A percentile compares a stretch with the other conserved stretches of the same genome.
phyloP scores from a whole-genome alignment of 2,888 invertebrate species.

The Agapetus fuscipes region DNA sequence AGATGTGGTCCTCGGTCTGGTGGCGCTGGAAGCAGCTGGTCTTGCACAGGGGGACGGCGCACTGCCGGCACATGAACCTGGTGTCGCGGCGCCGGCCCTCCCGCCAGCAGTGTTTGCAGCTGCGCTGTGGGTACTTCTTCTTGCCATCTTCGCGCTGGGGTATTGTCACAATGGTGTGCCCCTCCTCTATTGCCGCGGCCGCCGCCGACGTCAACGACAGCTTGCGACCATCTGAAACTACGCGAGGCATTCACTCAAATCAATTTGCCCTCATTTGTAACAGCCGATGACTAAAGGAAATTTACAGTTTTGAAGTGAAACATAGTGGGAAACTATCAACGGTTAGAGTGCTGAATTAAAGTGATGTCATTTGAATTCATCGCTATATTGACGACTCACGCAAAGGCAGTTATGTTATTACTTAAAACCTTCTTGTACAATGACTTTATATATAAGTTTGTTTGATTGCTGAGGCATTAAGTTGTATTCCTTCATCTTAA shows the following conservation, averaged over 20 bases:
- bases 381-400: too few relatives aligned
- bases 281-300: not conserved
- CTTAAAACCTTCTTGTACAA: too few relatives aligned
- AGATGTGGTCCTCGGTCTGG: constrained; percentile 23
- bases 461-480: too few relatives aligned
- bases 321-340: too few relatives aligned
- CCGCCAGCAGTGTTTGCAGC: constrained; percentile 44
- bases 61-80: constrained; percentile 42
- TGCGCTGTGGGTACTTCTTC: constrained; percentile 45
- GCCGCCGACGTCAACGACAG: constrained; percentile 26
- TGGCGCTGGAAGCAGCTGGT: constrained; percentile 43
- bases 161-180: constrained; percentile 39
- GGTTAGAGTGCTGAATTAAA: too few relatives aligned
- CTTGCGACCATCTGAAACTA: constrained; percentile 44
- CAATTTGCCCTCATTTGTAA: not conserved
- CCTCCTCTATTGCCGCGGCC: not conserved
- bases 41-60: constrained; percentile 44
- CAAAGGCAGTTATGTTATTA: too few relatives aligned
- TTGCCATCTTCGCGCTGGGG: constrained; percentile 47
- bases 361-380: too few relatives aligned
- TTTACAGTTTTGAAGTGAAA: too few relatives aligned
- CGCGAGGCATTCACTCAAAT: constrained; percentile 45
- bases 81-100: constrained; percentile 41
- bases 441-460: too few relatives aligned
- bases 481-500: too few relatives aligned